Conservation (phyloP, 2,888 invertebrate species). For the Mimachlamys varia region DNA sequence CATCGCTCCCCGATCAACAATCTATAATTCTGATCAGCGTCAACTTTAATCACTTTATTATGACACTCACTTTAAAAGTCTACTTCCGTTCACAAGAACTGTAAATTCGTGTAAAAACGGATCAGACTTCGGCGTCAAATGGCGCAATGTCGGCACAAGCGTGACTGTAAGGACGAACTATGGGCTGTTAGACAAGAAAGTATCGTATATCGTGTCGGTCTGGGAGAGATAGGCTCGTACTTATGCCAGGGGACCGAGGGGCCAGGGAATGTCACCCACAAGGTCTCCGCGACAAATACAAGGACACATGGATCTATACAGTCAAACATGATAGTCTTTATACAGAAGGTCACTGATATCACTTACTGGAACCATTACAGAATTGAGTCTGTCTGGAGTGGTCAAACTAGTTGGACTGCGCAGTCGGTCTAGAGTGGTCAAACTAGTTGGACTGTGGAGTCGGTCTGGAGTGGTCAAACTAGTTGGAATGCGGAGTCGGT, state of each 20-base stretch:
- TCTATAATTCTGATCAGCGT: neutral
- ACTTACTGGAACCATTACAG: too few species aligned
- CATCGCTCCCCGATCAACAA: neutral
- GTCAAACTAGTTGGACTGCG: neutral
- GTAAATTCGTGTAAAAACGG: neutral
- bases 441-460: too few species aligned
- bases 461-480: too few species aligned
- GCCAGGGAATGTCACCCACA: neutral
- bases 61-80: neutral
- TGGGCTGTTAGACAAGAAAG: slow-evolving; percentile 12
- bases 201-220: neutral
- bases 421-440: too few species aligned
- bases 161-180: neutral
- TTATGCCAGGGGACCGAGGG: neutral
- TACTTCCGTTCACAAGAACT: neutral
- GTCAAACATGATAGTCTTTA: neutral
- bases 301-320: neutral
- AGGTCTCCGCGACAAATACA: neutral
- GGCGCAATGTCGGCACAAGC: neutral
- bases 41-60: slow-evolving; percentile 22
- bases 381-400: neutral
- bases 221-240: neutral
- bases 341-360: neutral
- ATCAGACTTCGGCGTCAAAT: neutral
- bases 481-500: too few species aligned